Evolutionary conservation across 2,797 vertebrate species (phyloP), one percentile per base, ranked within the genome.

Genomic region (Octomys mimax): DNA sequence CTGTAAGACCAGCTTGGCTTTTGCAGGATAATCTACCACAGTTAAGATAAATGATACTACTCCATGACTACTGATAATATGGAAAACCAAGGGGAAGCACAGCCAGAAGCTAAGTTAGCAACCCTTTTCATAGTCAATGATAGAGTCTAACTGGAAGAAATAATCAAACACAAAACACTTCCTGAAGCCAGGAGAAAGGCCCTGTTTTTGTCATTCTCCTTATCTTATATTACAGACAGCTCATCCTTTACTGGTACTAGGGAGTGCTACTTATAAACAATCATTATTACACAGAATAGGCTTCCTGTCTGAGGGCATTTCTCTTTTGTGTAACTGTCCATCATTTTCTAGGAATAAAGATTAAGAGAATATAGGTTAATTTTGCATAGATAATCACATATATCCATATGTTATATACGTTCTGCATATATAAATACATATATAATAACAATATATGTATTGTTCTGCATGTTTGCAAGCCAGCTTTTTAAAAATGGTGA

Each of bases 331-430:
- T 96, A 91, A 59, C 13, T 82, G 39, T 11, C 24, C n/a, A 77
- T 91, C 39, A n/a, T 73, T 95, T 70, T 61, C 54, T 89, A 49
- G 82, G 3, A 28, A 85, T 46, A 52, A 91, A 97, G 59, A 4
- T 89, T 88, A 86, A 24, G 89, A 64, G 21, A 19, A 83, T 57
- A 36, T 16, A 59, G 64, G 64, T 36, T 13, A 61, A 94, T 49
- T 49, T 11, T 49, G 49, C 49, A 49, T 49, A 49, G 9, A 49
- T 49, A 49, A 49, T 49, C 8, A 49, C 49, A 49, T 49, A 49
- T 49, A 49, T 49, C 4, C 49, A 49, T 49, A 49, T 49, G 49
- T 49, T 49, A 49, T 11, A 49, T 49, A 49, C 9, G 6, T 49
- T 49, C 49, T 11, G 49, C 9, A 49, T 49, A 49, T 49, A 49